phyloP scores from a whole-genome alignment of 2,797 vertebrate genomes.

The Cirrhinus mrigala region DNA sequence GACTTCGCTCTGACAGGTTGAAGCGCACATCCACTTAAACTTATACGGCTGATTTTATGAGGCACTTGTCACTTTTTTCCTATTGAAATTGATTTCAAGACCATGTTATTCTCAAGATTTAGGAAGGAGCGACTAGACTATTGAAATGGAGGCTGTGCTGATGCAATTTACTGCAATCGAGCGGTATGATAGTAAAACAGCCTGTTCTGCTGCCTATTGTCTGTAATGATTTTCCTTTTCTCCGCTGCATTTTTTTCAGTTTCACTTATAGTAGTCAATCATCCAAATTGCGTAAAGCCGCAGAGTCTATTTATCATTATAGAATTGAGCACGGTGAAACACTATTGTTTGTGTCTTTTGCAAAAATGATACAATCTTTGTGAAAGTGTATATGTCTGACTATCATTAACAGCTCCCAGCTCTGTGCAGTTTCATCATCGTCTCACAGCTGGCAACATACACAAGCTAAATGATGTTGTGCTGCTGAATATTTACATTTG shows the following conservation, averaged over 20 bases:
- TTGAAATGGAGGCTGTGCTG: constrained; percentile 43
- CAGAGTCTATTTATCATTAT: constrained; percentile 14
- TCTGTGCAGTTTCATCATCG: constrained; percentile 14
- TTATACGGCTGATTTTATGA: constrained; percentile 30
- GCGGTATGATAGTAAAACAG: constrained; percentile 29
- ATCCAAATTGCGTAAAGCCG: constrained; percentile 2
- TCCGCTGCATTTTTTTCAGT: background rate
- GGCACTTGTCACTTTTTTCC: constrained; percentile 27
- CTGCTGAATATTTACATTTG: constrained; percentile 20
- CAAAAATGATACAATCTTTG: background rate
- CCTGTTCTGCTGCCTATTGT: constrained; percentile 39
- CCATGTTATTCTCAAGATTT: constrained; percentile 31
- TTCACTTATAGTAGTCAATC: constrained; percentile 18
- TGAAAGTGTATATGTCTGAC: constrained; percentile 25
- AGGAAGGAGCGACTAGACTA: constrained; percentile 36
- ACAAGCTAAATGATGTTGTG: constrained; percentile 12
- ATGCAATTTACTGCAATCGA: constrained; percentile 56
- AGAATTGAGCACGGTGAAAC: background rate
- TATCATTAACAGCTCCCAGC: constrained; percentile 4
- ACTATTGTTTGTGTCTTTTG: constrained; percentile 16
- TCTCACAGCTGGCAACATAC: constrained; percentile 36
- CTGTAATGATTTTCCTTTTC: constrained; percentile 49
- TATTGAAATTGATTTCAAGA: constrained; percentile 36
- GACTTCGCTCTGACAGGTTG: constrained; percentile 30
- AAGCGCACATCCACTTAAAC: constrained; percentile 34